Percentiles rank a stretch among this genome's conserved stretches.
These are phyloP conservation scores for Watsonalla cultraria DNA, from an alignment of 2,888 invertebrate species.

Conservation along the genomic window DNA sequence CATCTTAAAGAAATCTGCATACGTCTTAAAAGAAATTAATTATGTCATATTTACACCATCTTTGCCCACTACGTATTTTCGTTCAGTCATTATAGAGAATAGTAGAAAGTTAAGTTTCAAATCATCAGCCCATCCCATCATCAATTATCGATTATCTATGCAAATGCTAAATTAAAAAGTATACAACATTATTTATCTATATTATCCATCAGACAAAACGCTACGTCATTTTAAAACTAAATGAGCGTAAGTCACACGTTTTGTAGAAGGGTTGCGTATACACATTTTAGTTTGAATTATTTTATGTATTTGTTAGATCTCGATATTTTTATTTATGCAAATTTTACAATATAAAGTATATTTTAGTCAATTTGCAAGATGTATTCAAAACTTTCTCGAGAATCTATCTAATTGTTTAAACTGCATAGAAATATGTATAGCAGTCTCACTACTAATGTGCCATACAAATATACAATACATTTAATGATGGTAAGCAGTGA, in stretches of 20 bases:
- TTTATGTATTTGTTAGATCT: neutral
- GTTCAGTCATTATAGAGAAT: neutral
- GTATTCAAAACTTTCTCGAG: too few species aligned
- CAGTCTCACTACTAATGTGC: too few species aligned
- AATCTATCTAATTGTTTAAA: too few species aligned
- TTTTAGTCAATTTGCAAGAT: too few species aligned
- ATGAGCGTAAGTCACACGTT: slow-evolving; percentile 24
- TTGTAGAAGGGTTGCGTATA: neutral
- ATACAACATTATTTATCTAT: slow-evolving; percentile 15
- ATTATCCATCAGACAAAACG: slow-evolving; percentile 28
- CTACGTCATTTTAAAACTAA: slow-evolving; percentile 19
- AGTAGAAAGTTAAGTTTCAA: neutral
- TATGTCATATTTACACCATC: too few species aligned
- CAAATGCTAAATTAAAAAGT: slow-evolving; percentile 17
- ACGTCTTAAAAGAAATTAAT: too few species aligned
- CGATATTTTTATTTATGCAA: too few species aligned
- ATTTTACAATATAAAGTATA: too few species aligned
- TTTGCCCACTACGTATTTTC: neutral
- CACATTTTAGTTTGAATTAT: neutral
- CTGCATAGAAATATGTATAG: too few species aligned
- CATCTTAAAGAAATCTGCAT: too few species aligned
- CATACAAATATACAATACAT: too few species aligned
- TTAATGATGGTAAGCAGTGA: too few species aligned
- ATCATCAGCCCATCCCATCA: slow-evolving; percentile 8
- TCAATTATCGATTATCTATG: slow-evolving; percentile 19